These are phyloP conservation scores for Actinia equina DNA, from an alignment of 64 coral and sea anemone genomes.

Conservation along the genomic window DNA sequence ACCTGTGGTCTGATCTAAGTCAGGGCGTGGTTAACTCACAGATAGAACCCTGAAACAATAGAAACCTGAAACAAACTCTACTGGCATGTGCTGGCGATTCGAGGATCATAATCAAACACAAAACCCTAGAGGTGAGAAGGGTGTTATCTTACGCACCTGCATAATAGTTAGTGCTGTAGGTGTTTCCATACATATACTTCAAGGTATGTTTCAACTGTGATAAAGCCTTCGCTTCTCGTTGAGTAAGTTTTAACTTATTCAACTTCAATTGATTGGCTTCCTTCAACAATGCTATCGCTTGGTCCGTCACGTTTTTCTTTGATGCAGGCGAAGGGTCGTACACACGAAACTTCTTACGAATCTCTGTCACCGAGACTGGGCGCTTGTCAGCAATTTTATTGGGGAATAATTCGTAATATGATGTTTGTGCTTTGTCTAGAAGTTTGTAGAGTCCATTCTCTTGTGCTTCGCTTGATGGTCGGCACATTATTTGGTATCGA, in stretches of 20 bases:
- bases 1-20: too few relatives aligned
- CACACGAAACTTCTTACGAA: constrained; percentile 1
- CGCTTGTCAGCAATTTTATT: constrained; percentile 18
- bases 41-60: too few relatives aligned
- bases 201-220: constrained; percentile 19
- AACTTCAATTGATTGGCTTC: constrained; percentile 14
- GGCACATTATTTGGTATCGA: not conserved
- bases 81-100: too few relatives aligned
- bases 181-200: constrained; percentile 14
- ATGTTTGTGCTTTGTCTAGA: not conserved
- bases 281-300: not conserved
- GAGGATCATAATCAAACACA: too few relatives aligned
- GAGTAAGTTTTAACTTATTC: constrained; percentile 20
- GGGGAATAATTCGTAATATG: not conserved
- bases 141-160: constrained; percentile 1
- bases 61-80: too few relatives aligned
- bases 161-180: constrained; percentile 40
- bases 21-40: too few relatives aligned
- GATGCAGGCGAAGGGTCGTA: constrained; percentile 30
- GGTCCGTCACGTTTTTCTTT: constrained; percentile 9
- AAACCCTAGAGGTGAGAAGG: too few relatives aligned
- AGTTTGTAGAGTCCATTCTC: constrained; percentile 10
- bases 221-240: constrained; percentile 29
- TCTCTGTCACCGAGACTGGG: not conserved
- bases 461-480: constrained; percentile 21